Base-by-base conservation (phyloP, 2,888 invertebrate genomes). In the Silvanus unidentatus region DNA sequence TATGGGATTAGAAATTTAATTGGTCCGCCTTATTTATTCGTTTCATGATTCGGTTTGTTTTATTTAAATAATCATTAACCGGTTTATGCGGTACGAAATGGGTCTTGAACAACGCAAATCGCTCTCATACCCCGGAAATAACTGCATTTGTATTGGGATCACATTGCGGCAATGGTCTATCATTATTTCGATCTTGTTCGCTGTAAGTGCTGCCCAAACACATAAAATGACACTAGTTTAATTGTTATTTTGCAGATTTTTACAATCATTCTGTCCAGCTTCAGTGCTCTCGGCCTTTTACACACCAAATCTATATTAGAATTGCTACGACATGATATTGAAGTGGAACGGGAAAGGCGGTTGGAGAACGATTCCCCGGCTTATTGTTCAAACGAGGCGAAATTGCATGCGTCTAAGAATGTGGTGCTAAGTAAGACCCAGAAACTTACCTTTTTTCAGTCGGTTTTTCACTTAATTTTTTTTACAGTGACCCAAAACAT, bases 271-370 rank as follows among this genome's bases (percentile, higher is more conserved):
- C 22, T 22, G 22, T 22, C 22, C 22, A 22, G 22, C 22, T 22
- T 22, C 8, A 22, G 9, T 13, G 27, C 28, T 43, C 39, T 43
- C 16, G 65, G 63, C 8, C 55, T 60, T 40, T 57, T 63, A 44
- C 65, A 66, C 39, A 62, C 63, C 9, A 57, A 62, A 40, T 58
- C 63, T 50, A 59, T 64, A 3, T 55, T 62, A 54, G 59, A 63
- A 29, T 50, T 66, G 4, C 54, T 65, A 16, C 55, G 58, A 38
- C 50, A 58, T 14, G 65, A 66, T 53, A 58, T 66, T 28, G 55
- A 54, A 28, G 60, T 60, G 39, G 65, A 65, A 45, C 32, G 10
- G 10, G 32, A 32, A 32, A 3, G 13, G n/a, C 13, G 5, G 4
- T 53, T 59, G 36, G 55, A 58, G 22, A 14, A 42, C 28, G 47